Percentiles rank a stretch among this genome's conserved stretches.
Conservation (phyloP, 2,888 invertebrate genomes). For the Hoplodrina ambigua region DNA sequence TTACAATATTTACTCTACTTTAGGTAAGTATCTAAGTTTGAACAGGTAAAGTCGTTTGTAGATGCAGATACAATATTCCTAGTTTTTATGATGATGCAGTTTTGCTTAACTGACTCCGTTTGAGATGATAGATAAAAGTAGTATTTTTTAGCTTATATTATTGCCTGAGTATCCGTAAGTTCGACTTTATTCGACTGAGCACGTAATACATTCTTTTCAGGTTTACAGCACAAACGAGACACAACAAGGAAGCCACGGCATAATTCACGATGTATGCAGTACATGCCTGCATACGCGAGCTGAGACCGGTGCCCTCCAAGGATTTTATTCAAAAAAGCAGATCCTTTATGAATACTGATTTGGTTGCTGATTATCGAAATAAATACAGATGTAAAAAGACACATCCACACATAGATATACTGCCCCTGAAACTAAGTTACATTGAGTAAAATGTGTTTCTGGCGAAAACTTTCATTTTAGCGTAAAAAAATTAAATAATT, state of each 20-base stretch:
- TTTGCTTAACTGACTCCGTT: not conserved
- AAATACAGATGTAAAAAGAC: not conserved
- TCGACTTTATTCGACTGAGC: constrained; percentile 1
- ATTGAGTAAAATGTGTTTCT: no score
- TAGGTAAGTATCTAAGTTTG: not conserved
- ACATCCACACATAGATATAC: not conserved
- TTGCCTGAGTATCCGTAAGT: constrained; percentile 19
- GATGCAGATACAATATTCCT: constrained; percentile 1
- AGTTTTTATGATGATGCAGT: constrained; percentile 11
- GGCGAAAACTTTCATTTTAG: no score
- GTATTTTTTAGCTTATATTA: not conserved
- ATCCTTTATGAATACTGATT: constrained; percentile 51
- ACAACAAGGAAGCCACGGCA: not conserved
- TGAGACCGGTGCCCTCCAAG: not conserved
- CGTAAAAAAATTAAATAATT: no score
- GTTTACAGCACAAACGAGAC: not conserved
- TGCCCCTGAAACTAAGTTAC: not conserved
- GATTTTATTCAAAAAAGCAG: constrained; percentile 13
- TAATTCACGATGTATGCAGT: not conserved
- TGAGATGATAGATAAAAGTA: constrained; percentile 6
- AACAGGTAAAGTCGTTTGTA: constrained; percentile 24
- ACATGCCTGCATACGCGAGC: not conserved
- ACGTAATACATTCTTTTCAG: not conserved
- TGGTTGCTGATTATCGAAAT: constrained; percentile 45
- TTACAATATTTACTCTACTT: constrained; percentile 1